Percentiles rank a stretch among this genome's conserved stretches.
phyloP scores from a whole-genome alignment of 2,888 invertebrate genomes.

The Cylloceria caligata region DNA sequence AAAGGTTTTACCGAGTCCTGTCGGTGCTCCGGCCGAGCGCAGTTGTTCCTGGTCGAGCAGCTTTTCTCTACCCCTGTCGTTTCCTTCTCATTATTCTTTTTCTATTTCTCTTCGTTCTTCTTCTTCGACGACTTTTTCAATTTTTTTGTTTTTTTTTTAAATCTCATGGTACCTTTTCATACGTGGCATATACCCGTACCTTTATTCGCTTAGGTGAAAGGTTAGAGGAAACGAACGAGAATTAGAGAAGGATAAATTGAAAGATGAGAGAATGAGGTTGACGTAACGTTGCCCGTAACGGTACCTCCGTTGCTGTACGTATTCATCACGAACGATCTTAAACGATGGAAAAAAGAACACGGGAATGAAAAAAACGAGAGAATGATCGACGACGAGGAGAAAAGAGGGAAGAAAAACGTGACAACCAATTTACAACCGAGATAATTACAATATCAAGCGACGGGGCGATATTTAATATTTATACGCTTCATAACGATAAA shows the following conservation, averaged over 20 bases:
- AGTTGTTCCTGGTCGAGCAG: slow-evolving; percentile 68
- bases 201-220: slow-evolving; percentile 50
- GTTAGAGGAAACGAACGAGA: slow-evolving; percentile 60
- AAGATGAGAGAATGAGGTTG: slow-evolving; percentile 64
- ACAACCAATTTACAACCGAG: slow-evolving; percentile 82
- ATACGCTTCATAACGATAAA: slow-evolving; percentile 77
- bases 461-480: slow-evolving; percentile 73
- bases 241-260: slow-evolving; percentile 51
- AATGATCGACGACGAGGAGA: slow-evolving; percentile 23
- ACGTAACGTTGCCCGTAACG: slow-evolving; percentile 76
- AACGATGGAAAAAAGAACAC: slow-evolving; percentile 69
- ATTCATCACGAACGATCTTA: slow-evolving; percentile 82
- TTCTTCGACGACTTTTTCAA: slow-evolving; percentile 41
- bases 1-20: slow-evolving; percentile 64
- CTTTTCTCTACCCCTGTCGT: slow-evolving; percentile 39
- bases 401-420: slow-evolving; percentile 74
- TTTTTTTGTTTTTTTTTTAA: neutral
- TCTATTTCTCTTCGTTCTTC: slow-evolving; percentile 24
- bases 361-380: slow-evolving; percentile 14
- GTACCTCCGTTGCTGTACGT: slow-evolving; percentile 78
- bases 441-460: slow-evolving; percentile 82
- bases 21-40: slow-evolving; percentile 55
- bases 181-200: neutral
- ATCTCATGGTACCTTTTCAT: too few relatives aligned
- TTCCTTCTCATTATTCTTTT: slow-evolving; percentile 44